phyloP scores from a whole-genome alignment of 2,888 invertebrate genomes.

The Habroteleia sp. region DNA sequence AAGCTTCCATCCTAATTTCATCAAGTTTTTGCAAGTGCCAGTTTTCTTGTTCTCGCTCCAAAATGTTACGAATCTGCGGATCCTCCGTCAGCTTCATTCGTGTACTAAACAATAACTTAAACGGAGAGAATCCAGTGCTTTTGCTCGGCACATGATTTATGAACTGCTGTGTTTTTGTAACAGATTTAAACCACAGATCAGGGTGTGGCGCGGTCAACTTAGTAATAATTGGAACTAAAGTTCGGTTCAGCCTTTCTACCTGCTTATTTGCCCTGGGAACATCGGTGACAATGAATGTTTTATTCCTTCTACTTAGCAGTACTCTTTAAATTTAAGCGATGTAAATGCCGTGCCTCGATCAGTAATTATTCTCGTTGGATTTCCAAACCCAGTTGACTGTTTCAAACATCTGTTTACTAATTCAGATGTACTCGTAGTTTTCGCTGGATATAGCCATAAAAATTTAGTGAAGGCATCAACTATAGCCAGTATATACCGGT shows the following conservation, averaged over 20 bases:
- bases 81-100: slow-evolving; percentile 1
- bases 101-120: slow-evolving; percentile 2
- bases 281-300: slow-evolving; percentile 1
- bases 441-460: no score
- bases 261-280: slow-evolving; percentile 3
- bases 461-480: no score
- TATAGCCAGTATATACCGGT: slow-evolving; percentile 6
- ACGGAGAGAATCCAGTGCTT: slow-evolving; percentile 1
- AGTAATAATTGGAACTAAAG: not conserved
- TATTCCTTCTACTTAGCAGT: not conserved
- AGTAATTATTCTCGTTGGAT: not conserved
- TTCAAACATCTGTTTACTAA: not conserved
- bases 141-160: not conserved
- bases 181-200: not conserved
- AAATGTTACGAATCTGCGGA: not conserved
- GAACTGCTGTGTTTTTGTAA: not conserved
- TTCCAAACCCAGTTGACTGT: slow-evolving; percentile 8
- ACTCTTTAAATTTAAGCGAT: not conserved
- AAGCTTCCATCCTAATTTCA: no score
- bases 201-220: not conserved
- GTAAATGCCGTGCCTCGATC: slow-evolving; percentile 9
- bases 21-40: no score
- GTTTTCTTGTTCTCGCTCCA: not conserved
- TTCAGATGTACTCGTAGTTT: not conserved
- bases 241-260: not conserved